Conservation (phyloP, 2,888 invertebrate genomes). For the Calephelis perditalis region DNA sequence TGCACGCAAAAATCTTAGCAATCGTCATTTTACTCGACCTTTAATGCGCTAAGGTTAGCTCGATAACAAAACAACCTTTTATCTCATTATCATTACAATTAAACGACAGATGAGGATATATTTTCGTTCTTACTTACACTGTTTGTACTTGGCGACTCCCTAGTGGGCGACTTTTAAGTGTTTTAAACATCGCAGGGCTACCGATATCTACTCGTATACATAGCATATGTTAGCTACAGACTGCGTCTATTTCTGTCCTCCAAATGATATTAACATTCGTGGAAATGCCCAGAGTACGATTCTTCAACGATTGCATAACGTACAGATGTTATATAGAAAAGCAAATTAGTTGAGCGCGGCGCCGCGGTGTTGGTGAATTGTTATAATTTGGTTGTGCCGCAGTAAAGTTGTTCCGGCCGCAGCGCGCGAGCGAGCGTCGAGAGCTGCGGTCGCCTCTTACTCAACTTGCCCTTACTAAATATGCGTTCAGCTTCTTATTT, state of each 20-base stretch:
- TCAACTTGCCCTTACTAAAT: background rate
- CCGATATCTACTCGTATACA: too few species aligned
- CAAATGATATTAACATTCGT: constrained; percentile 16
- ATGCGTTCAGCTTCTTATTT: background rate
- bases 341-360: constrained; percentile 31
- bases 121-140: too few species aligned
- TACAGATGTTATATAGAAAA: constrained; percentile 38
- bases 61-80: too few species aligned
- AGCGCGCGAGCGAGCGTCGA: constrained; percentile 7
- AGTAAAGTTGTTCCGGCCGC: constrained; percentile 19
- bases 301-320: constrained; percentile 23
- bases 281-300: background rate
- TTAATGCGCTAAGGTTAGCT: too few species aligned
- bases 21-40: too few species aligned
- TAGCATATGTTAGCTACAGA: background rate
- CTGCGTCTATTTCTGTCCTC: background rate
- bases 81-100: too few species aligned
- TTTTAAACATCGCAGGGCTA: too few species aligned
- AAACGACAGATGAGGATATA: too few species aligned
- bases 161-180: too few species aligned
- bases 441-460: background rate
- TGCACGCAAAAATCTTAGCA: too few species aligned
- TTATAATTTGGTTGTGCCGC: constrained; percentile 30
- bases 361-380: constrained; percentile 33
- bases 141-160: too few species aligned